Conservation (phyloP, 2,113 vertebrate genomes). For the Coptodon rendalli region DNA sequence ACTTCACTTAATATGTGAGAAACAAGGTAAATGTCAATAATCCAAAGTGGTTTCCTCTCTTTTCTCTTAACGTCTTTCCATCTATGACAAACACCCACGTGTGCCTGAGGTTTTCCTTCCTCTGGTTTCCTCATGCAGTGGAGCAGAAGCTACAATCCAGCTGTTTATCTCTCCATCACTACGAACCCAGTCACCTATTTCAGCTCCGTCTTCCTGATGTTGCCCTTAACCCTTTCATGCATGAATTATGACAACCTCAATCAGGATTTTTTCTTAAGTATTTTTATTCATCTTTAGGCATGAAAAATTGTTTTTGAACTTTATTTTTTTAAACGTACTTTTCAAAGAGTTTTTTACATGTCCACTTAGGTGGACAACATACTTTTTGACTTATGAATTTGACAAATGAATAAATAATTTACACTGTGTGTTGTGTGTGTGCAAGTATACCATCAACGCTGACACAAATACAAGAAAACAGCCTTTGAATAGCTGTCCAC, state of each 20-base stretch:
- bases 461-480: not conserved
- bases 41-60: conserved; percentile 3
- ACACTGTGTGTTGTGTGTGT: not conserved
- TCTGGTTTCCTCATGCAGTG: not conserved
- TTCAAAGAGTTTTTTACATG: not conserved
- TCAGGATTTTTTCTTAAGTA: not conserved
- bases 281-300: not conserved
- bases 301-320: not conserved
- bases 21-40: conserved; percentile 45
- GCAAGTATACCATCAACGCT: not conserved
- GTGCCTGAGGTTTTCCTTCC: not conserved
- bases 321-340: not conserved
- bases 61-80: not conserved
- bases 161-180: not conserved
- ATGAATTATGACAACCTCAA: not conserved
- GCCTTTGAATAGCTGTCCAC: not conserved
- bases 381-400: not conserved
- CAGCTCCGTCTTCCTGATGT: not conserved
- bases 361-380: not conserved
- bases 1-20: conserved; percentile 30
- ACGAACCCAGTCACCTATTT: not conserved
- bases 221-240: not conserved
- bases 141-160: not conserved
- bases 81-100: not conserved
- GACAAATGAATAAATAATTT: not conserved